Percentiles rank a stretch among this genome's conserved stretches.
phyloP scores from a whole-genome alignment of 2,113 vertebrate genomes.

The Stomatorhinus ivindoensis region DNA sequence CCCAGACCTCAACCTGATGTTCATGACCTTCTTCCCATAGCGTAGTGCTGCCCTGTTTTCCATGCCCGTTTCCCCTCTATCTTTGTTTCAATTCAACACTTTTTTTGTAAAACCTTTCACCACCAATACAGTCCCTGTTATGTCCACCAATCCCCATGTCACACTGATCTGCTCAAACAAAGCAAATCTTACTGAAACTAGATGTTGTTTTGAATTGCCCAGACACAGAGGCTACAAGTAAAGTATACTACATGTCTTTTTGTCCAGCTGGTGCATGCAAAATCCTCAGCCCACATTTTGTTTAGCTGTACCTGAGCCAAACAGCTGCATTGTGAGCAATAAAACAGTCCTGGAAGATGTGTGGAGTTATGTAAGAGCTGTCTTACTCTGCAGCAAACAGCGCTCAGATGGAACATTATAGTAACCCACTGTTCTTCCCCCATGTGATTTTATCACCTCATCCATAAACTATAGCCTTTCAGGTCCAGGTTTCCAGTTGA shows the following conservation, averaged over 20 bases:
- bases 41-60: background rate
- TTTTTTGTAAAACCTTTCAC: background rate
- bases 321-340: background rate
- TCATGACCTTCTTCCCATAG: background rate
- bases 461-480: background rate
- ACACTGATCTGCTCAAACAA: background rate
- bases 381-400: background rate
- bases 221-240: background rate
- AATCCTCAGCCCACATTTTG: background rate
- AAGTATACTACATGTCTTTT: background rate
- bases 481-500: background rate
- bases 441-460: background rate
- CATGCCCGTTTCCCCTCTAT: background rate
- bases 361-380: background rate
- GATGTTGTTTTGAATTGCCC: background rate
- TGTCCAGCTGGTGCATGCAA: background rate
- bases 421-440: background rate
- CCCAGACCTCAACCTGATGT: background rate
- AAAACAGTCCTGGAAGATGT: background rate
- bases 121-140: background rate
- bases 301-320: background rate
- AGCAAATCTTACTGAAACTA: background rate
- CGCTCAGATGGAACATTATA: background rate
- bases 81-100: background rate
- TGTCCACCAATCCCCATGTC: background rate